phyloP scores from a whole-genome alignment of 2,113 vertebrate species.

The Hemicordylus capensis region DNA sequence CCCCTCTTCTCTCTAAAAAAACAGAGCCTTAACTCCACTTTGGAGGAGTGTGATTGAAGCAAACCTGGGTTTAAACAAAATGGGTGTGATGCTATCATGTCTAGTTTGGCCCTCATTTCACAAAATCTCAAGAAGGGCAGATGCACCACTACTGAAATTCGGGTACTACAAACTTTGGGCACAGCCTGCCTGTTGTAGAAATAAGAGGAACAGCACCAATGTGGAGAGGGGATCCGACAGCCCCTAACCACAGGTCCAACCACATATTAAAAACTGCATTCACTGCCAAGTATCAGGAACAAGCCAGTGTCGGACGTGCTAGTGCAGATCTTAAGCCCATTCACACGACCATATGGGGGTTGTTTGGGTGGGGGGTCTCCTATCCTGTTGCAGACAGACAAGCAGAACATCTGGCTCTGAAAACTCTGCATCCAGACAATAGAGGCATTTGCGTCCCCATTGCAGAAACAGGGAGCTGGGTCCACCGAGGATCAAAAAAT shows the following conservation, averaged over 20 bases:
- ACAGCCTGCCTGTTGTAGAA: not conserved
- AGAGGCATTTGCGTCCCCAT: no score
- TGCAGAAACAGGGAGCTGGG: no score
- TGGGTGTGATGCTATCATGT: not conserved
- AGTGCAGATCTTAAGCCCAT: no score
- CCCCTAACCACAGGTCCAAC: not conserved
- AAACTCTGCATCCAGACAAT: no score
- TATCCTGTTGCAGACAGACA: no score
- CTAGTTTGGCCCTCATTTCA: not conserved
- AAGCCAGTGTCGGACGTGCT: not conserved
- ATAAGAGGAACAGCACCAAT: not conserved
- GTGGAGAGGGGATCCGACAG: not conserved
- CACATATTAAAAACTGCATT: not conserved
- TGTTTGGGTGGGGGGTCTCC: no score
- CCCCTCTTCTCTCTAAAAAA: not conserved
- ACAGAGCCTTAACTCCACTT: not conserved
- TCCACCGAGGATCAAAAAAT: no score
- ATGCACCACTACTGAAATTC: not conserved
- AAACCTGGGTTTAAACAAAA: not conserved
- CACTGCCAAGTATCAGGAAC: not conserved
- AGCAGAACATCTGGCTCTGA: no score
- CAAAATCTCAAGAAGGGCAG: not conserved
- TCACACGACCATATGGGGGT: no score
- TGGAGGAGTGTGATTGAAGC: not conserved
- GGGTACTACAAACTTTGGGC: not conserved